Evolutionary conservation across 2,888 invertebrate genomes (phyloP).

Genomic region (Campoletis raptor): DNA sequence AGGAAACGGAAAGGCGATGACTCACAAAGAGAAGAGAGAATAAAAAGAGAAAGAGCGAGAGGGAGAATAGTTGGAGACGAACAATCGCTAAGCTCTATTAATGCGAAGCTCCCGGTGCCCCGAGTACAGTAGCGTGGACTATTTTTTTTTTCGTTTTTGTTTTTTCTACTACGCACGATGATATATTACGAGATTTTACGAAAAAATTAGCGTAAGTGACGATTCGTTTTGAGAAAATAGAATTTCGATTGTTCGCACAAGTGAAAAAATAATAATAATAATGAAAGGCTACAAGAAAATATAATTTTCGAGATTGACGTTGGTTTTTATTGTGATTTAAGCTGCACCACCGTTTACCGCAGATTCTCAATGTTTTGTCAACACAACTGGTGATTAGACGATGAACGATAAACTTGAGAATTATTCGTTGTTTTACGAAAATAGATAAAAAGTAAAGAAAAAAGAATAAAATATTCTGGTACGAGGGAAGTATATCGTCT

Average conservation of each 20-base stretch:
- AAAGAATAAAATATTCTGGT: neutral
- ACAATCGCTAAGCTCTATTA: slow-evolving; percentile 77
- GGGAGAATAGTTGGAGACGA: slow-evolving; percentile 53
- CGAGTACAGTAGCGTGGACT: slow-evolving; percentile 12
- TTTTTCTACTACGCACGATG: slow-evolving; percentile 16
- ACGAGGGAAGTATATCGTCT: slow-evolving; percentile 8
- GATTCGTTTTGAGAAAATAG: neutral
- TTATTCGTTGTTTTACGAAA: neutral
- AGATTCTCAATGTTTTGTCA: neutral
- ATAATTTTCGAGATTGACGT: neutral
- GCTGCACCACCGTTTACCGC: neutral
- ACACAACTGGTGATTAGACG: neutral
- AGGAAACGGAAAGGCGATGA: slow-evolving; percentile 67
- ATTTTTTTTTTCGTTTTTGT: neutral
- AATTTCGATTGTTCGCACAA: neutral
- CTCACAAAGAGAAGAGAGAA: slow-evolving; percentile 52
- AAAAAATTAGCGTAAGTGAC: neutral
- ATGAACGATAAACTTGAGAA: neutral
- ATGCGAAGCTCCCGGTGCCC: slow-evolving; percentile 65
- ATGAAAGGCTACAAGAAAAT: neutral
- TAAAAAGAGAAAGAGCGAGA: slow-evolving; percentile 33
- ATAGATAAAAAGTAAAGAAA: neutral
- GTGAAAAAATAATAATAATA: neutral
- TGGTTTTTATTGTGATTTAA: neutral
- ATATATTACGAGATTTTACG: slow-evolving; percentile 11